These are phyloP conservation scores for Tipula helvola DNA, from an alignment of 2,888 invertebrate genomes.

Conservation along the genomic window DNA sequence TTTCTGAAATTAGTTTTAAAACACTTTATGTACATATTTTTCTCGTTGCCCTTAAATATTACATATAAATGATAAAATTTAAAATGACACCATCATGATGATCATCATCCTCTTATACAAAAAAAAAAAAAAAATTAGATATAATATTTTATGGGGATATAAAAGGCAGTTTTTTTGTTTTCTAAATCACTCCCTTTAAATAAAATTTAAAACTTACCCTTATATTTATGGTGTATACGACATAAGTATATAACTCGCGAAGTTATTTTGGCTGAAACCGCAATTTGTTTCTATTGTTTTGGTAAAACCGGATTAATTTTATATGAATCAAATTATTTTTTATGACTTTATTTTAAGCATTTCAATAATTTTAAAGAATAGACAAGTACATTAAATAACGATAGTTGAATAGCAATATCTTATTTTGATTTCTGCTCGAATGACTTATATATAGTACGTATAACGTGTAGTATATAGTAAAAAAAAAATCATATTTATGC, in stretches of 20 bases:
- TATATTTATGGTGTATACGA: background rate
- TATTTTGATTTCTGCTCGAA: background rate
- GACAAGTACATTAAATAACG: background rate
- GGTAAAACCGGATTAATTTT: background rate
- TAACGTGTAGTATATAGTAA: background rate
- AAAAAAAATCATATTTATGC: background rate
- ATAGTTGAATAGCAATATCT: background rate
- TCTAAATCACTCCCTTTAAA: background rate
- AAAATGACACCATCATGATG: background rate
- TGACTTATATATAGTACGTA: background rate
- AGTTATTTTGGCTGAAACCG: background rate
- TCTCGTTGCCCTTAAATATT: background rate
- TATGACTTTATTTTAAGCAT: background rate
- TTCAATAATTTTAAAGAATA: background rate
- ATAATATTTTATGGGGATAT: background rate
- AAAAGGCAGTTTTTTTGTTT: background rate
- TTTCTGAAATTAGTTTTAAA: background rate
- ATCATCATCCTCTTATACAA: background rate
- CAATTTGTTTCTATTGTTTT: constrained; percentile 4
- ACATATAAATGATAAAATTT: background rate
- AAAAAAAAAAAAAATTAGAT: background rate
- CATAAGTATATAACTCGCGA: background rate
- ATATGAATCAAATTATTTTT: constrained; percentile 4
- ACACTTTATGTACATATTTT: background rate
- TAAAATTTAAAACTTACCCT: background rate